phyloP scores from a whole-genome alignment of 2,888 invertebrate species.

The Pinctada fucata region DNA sequence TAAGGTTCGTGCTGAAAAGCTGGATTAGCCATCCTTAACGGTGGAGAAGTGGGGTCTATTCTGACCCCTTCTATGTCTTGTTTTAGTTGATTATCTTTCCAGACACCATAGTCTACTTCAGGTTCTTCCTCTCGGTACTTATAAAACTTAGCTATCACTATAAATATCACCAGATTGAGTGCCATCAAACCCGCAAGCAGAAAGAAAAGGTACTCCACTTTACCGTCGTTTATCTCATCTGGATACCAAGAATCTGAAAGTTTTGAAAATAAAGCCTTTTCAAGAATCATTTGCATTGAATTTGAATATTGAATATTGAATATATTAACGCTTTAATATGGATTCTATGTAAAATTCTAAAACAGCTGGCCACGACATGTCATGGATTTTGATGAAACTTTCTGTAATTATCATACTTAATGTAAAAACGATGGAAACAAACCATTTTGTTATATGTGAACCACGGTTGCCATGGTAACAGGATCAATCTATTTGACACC shows the following conservation, averaged over 20 bases:
- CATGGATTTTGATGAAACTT: no score
- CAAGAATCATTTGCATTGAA: background rate
- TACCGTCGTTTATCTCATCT: conserved; percentile 64
- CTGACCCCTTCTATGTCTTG: background rate
- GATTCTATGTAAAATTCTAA: no score
- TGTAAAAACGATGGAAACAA: no score
- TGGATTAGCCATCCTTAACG: background rate
- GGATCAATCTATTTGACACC: no score
- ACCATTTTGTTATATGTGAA: no score
- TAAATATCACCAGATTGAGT: conserved; percentile 55
- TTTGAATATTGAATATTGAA: no score
- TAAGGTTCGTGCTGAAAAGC: background rate
- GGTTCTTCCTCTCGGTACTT: conserved; percentile 30
- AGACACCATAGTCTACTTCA: no score
- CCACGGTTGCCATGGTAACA: no score
- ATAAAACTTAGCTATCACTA: conserved; percentile 55
- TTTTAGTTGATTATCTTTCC: background rate
- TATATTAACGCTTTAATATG: no score
- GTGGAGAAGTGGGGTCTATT: background rate
- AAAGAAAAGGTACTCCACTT: conserved; percentile 64
- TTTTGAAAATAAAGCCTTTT: background rate
- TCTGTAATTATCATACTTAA: no score
- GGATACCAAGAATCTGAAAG: conserved; percentile 65
- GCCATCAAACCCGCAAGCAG: conserved; percentile 61
- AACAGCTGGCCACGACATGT: no score